Evolutionary conservation across 2,888 invertebrate species (phyloP).

Genomic region (Melanchra persicariae): DNA sequence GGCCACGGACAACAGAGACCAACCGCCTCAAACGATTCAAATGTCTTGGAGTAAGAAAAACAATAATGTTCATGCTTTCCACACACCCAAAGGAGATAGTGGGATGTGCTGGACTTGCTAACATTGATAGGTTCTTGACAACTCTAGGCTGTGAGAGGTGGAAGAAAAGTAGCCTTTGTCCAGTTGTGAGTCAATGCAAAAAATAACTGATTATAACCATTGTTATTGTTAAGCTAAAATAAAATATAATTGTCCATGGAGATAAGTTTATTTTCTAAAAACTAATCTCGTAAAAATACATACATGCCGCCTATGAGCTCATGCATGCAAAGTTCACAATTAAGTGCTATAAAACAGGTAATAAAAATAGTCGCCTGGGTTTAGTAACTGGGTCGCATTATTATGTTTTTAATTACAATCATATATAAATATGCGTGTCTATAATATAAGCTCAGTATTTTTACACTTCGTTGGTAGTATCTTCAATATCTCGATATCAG

Average conservation of each 20-base stretch:
- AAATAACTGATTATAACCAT: too few species aligned
- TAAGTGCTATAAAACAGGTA: conserved; percentile 26
- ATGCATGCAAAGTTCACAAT: conserved; percentile 15
- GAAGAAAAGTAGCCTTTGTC: too few species aligned
- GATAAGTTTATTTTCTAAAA: not conserved
- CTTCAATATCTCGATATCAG: not conserved
- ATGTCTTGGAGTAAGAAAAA: too few species aligned
- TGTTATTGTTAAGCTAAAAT: not conserved
- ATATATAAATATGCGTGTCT: not conserved
- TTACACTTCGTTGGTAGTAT: not conserved
- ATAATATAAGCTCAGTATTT: not conserved
- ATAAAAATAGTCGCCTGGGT: conserved; percentile 14
- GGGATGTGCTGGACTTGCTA: too few species aligned
- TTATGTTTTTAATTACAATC: not conserved
- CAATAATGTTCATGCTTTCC: too few species aligned
- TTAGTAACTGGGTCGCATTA: conserved; percentile 4
- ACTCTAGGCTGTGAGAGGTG: too few species aligned
- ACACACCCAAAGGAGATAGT: too few species aligned
- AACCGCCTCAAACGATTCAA: too few species aligned
- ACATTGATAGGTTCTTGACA: too few species aligned
- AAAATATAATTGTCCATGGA: not conserved
- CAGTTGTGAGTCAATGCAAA: too few species aligned
- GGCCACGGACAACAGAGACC: too few species aligned
- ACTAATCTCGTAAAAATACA: conserved; percentile 1
- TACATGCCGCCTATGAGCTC: conserved; percentile 2